Evolutionary conservation across 2,113 vertebrate species (phyloP).

Genomic region (Rynchops niger): DNA sequence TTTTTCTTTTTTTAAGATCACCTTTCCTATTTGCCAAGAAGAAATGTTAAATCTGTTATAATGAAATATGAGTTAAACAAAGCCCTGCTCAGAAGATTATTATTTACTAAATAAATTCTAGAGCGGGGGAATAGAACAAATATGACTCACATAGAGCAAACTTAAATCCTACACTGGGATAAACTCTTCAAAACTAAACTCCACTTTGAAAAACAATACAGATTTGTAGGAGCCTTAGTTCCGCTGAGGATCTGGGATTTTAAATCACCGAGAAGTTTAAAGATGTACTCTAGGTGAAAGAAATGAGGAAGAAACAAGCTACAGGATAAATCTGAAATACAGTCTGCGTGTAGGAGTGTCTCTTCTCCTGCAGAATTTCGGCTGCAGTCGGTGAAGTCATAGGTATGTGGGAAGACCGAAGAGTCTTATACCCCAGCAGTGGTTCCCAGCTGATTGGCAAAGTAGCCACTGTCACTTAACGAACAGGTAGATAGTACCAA

Average conservation of each 20-base stretch:
- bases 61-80: slow-evolving; percentile 12
- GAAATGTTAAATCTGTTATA: neutral
- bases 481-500: neutral
- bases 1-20: neutral
- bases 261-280: neutral
- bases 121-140: neutral
- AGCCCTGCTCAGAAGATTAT: neutral
- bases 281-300: neutral
- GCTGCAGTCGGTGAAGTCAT: slow-evolving; percentile 31
- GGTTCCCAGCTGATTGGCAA: neutral
- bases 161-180: neutral
- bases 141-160: slow-evolving; percentile 8
- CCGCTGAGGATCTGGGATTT: neutral
- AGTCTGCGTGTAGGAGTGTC: slow-evolving; percentile 31
- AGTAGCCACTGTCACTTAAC: neutral
- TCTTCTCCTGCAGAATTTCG: slow-evolving; percentile 24
- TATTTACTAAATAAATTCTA: slow-evolving; percentile 47
- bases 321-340: neutral
- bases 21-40: neutral
- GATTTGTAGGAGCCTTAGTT: neutral
- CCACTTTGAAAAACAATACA: neutral
- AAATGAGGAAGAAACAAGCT: neutral
- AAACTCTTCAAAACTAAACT: slow-evolving; percentile 3
- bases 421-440: neutral
- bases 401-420: slow-evolving; percentile 29